Percentiles rank a stretch among this genome's conserved stretches.
Conservation (phyloP, 2,888 invertebrate species). For the Tachina lurida region DNA sequence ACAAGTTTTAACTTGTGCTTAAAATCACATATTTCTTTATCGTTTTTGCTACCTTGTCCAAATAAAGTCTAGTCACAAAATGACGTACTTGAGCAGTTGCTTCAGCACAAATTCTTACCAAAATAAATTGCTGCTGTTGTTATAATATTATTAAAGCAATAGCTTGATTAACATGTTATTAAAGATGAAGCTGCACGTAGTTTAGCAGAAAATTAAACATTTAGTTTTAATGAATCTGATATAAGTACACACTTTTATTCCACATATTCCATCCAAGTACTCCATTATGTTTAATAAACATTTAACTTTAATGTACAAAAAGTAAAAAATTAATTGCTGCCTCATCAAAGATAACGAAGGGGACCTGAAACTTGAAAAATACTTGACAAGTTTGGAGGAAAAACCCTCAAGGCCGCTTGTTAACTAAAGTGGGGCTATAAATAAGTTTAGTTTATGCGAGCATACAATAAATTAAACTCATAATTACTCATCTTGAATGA, state of each 20-base stretch:
- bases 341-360: background rate
- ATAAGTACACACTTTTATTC: background rate
- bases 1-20: conserved; percentile 30
- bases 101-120: background rate
- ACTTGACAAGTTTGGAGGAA: background rate
- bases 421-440: conserved; percentile 10
- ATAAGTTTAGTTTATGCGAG: conserved; percentile 34
- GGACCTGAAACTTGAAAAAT: background rate
- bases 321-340: conserved; percentile 13
- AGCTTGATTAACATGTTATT: background rate
- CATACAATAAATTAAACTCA: conserved; percentile 16
- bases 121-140: background rate
- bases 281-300: background rate
- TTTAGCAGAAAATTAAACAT: background rate
- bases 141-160: background rate
- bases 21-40: background rate
- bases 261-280: background rate
- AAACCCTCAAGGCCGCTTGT: conserved; percentile 45
- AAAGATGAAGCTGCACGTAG: background rate
- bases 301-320: background rate
- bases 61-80: background rate
- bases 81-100: background rate
- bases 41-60: background rate
- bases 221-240: background rate
- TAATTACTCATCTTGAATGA: conserved; percentile 3